phyloP scores from a whole-genome alignment of 2,888 invertebrate genomes.

The Dioctria linearis region DNA sequence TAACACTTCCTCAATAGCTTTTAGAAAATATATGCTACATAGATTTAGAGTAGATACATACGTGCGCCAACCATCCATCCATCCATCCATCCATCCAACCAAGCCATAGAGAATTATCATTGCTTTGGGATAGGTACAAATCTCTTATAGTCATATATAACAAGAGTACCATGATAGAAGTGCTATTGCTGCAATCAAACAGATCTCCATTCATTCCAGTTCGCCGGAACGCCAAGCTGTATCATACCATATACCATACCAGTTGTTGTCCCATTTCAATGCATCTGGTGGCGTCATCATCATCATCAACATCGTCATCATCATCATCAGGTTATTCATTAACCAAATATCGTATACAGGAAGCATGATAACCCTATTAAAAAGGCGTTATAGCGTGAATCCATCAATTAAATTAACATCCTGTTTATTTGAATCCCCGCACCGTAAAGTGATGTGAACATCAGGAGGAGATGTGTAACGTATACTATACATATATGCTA shows the following conservation, averaged over 20 bases:
- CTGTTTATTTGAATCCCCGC: conserved; percentile 51
- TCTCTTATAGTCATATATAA: background rate
- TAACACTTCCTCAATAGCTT: conserved; percentile 51
- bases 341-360: conserved; percentile 56
- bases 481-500: background rate
- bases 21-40: background rate
- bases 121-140: background rate
- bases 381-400: conserved; percentile 63
- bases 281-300: conserved; percentile 45
- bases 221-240: background rate
- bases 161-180: background rate
- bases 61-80: too few relatives aligned
- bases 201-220: conserved; percentile 19
- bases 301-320: too few relatives aligned
- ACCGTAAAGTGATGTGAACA: background rate
- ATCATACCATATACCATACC: too few relatives aligned
- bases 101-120: background rate
- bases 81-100: background rate
- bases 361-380: conserved; percentile 62
- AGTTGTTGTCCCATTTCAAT: conserved; percentile 20
- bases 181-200: conserved; percentile 29
- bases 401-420: conserved; percentile 63
- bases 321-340: conserved; percentile 57
- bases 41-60: background rate
- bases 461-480: background rate